A percentile compares a stretch with the other conserved stretches of the same genome.
These are phyloP conservation scores for Pemphredon lugubris DNA, from an alignment of 2,888 invertebrate genomes.

Conservation along the genomic window DNA sequence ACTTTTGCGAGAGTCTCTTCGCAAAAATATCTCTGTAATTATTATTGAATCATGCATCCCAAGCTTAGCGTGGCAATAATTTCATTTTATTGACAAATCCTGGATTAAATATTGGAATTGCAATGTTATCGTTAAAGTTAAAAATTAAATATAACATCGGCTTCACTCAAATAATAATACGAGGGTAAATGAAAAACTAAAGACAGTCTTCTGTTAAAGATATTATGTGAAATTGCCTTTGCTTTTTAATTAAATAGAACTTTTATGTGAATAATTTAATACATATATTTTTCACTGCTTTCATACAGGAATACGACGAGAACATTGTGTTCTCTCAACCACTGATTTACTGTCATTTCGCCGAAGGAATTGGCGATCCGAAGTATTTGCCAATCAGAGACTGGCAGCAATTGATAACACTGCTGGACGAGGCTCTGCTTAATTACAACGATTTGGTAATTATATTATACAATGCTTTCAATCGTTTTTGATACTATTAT, in stretches of 20 bases:
- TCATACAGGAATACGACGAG: constrained; percentile 87
- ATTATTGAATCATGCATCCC: no score
- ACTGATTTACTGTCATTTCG: constrained; percentile 95
- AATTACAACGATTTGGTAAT: constrained; percentile 92
- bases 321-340: constrained; percentile 87
- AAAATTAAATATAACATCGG: no score
- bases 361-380: constrained; percentile 94
- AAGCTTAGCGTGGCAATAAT: no score
- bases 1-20: constrained; percentile 88
- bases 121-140: no score
- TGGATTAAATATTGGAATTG: no score
- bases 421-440: constrained; percentile 90
- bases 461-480: neutral
- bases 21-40: constrained; percentile 87
- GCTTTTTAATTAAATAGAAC: no score
- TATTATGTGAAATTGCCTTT: no score
- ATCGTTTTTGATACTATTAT: neutral
- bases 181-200: no score
- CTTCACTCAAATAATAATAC: no score
- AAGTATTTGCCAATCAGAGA: constrained; percentile 92
- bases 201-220: no score
- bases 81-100: neutral
- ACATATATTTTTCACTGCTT: constrained; percentile 1
- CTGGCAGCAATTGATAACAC: constrained; percentile 87
- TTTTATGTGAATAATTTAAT: neutral